phyloP scores from a whole-genome alignment of 2,797 vertebrate species.

The Pelobates cultripes region DNA sequence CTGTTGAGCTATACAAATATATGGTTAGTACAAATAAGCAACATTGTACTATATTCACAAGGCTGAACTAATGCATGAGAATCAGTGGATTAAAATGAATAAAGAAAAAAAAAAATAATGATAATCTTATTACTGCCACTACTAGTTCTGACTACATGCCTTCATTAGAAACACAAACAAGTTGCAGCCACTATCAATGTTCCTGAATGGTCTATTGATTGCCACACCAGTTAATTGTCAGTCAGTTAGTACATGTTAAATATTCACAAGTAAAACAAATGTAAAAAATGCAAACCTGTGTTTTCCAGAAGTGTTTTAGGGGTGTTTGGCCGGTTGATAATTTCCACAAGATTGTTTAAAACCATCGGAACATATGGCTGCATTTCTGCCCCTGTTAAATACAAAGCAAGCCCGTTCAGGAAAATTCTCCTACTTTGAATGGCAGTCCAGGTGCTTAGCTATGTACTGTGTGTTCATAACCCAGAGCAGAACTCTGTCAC shows the following conservation, averaged over 20 bases:
- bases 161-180: background rate
- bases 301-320: slow-evolving; percentile 94
- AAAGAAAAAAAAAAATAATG: too few relatives aligned
- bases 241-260: too few relatives aligned
- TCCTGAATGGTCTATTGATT: too few relatives aligned
- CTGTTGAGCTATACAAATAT: too few relatives aligned
- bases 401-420: background rate
- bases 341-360: slow-evolving; percentile 89
- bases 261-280: too few relatives aligned
- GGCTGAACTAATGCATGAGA: too few relatives aligned
- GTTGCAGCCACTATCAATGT: too few relatives aligned
- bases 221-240: background rate
- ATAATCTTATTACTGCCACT: too few relatives aligned
- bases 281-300: slow-evolving; percentile 73
- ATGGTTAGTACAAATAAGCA: too few relatives aligned
- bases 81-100: too few relatives aligned
- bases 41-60: too few relatives aligned
- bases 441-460: background rate
- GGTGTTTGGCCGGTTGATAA: slow-evolving; percentile 93
- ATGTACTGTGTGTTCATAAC: slow-evolving; percentile 1
- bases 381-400: slow-evolving; percentile 86
- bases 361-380: slow-evolving; percentile 93
- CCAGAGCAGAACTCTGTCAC: slow-evolving; percentile 34
- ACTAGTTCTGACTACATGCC: too few relatives aligned
- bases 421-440: background rate